phyloP scores from a whole-genome alignment of 2,113 vertebrate genomes.

The Salvelinus alpinus region DNA sequence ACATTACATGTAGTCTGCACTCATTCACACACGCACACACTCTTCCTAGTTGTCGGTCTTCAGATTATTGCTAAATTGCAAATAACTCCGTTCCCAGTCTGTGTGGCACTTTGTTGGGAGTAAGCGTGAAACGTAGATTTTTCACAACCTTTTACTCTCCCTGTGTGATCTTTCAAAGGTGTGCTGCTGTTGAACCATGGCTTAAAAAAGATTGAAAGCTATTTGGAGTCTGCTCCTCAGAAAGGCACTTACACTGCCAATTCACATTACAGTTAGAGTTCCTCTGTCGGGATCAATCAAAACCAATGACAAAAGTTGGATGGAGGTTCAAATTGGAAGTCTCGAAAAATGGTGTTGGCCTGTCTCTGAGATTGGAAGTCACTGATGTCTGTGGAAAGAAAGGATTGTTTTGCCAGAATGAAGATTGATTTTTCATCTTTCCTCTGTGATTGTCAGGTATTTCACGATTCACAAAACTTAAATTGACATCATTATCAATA shows the following conservation, averaged over 20 bases:
- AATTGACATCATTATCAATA: too few species aligned
- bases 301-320: background rate
- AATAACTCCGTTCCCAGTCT: background rate
- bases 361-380: background rate
- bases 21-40: background rate
- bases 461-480: too few species aligned
- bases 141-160: conserved; percentile 23
- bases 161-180: conserved; percentile 19
- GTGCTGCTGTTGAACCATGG: conserved; percentile 2
- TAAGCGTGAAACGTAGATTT: conserved; percentile 34
- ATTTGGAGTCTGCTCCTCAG: background rate
- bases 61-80: background rate
- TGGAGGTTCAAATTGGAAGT: background rate
- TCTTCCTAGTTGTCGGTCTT: background rate
- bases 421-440: background rate
- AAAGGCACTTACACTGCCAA: conserved; percentile 2
- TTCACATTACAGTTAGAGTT: background rate
- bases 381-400: background rate
- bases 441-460: too few species aligned
- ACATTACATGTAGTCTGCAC: background rate
- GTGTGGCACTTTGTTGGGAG: conserved; percentile 17
- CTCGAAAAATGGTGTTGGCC: background rate
- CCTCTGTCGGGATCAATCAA: conserved; percentile 7
- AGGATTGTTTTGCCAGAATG: background rate
- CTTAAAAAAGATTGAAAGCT: conserved; percentile 9